Evolutionary conservation across 2,797 vertebrate species (phyloP), one percentile per base, ranked within the genome.

Genomic region (Clarias fuscus): DNA sequence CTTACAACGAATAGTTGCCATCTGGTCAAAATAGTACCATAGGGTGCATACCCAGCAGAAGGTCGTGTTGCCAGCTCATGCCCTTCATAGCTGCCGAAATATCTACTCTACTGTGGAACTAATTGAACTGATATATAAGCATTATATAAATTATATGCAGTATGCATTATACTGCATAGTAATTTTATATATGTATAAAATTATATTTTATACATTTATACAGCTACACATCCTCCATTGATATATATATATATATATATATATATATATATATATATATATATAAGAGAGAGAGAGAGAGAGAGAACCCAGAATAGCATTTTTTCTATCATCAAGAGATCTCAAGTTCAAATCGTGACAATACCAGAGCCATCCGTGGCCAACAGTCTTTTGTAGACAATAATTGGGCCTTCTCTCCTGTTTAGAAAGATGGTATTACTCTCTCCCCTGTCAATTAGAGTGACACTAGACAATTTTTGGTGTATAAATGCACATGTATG

Each of bases 391-490:
- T 53, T 68, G 43, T 82, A 68, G 64, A 20, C 64, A 82, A 56
- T 82, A 82, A 82, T 68, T 67, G 80, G 64, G 48, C 56, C 8
- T 30, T 53, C n/a, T 82, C 43, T 82, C n/a, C 27, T 22, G 62
- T 17, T 48, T 82, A 40, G 24, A 68, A 68, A 68, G 80, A 68
- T 82, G 15, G 64, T 82, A 43, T 56, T 82, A 30, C 80, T 68
- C 80, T 22, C 17, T 82, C 43, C n/a, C n/a, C 43, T 82, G 80
- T 68, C 64, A 68, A 82, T 82, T 68, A 68, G n/a, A 82, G 64
- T 56, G 62, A 68, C 64, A 68, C 43, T 4, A 68, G 43, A 43
- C n/a, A 56, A 68, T 68, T 68, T n/a, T 82, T 82, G 62, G 62
- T 43, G 14, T 67, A 40, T 82, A 65, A 53, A 40, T 27, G 43